These are phyloP conservation scores for Ochropleura plecta DNA, from an alignment of 2,888 invertebrate genomes.

Conservation along the genomic window DNA sequence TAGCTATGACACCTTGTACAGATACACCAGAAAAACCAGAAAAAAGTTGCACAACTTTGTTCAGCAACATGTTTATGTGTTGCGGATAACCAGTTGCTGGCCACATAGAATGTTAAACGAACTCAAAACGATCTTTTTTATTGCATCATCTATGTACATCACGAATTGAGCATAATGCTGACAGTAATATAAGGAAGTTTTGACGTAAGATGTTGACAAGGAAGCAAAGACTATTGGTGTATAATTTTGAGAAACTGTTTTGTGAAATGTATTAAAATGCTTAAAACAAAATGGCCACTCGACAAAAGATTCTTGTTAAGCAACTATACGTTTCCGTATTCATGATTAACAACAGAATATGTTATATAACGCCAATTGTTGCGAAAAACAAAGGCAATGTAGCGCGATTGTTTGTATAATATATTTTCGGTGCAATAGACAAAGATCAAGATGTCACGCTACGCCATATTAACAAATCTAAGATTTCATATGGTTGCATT, in stretches of 20 bases:
- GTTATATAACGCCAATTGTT: not conserved
- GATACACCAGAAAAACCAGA: not conserved
- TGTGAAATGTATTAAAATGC: too few species aligned
- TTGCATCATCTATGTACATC: not conserved
- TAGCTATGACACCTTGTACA: not conserved
- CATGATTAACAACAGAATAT: not conserved
- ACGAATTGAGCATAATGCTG: not conserved
- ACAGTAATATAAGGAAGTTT: not conserved
- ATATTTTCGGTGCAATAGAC: not conserved
- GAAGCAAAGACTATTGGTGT: too few species aligned
- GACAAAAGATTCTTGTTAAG: not conserved
- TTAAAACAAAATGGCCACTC: not conserved
- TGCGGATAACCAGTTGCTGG: not conserved
- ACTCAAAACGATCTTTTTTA: not conserved
- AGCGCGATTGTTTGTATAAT: not conserved
- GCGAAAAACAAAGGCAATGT: not conserved
- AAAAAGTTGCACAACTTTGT: not conserved
- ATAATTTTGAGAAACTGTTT: too few species aligned
- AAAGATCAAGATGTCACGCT: not conserved
- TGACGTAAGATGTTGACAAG: not conserved
- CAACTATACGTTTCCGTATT: not conserved
- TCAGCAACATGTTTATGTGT: not conserved
- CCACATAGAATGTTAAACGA: not conserved
- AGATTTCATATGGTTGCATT: not conserved
- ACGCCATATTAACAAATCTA: not conserved